These are phyloP conservation scores for Geopemphigus sp. DNA, from an alignment of 1,140 invertebrate genomes.

Conservation along the genomic window DNA sequence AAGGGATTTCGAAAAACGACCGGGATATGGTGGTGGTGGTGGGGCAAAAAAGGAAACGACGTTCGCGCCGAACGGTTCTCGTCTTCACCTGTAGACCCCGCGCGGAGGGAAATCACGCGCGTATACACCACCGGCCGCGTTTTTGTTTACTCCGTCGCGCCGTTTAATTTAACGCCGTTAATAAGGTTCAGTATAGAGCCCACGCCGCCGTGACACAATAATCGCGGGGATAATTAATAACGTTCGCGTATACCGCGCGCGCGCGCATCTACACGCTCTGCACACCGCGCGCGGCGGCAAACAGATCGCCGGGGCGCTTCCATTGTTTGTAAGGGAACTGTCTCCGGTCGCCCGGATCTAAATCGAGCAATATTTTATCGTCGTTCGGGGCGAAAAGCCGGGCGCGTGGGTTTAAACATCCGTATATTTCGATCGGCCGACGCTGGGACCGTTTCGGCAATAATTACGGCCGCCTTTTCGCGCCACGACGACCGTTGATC, in stretches of 20 bases:
- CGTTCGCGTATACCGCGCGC: slow-evolving; percentile 37
- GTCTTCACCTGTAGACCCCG: no score
- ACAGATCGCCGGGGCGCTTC: no score
- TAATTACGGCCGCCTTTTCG: no score
- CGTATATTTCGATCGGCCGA: no score
- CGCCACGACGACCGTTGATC: no score
- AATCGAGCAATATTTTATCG: slow-evolving; percentile 47
- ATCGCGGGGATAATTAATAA: slow-evolving; percentile 42
- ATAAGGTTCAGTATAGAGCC: slow-evolving; percentile 41
- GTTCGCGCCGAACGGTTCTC: not conserved
- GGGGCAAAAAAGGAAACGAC: no score
- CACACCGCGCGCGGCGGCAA: no score
- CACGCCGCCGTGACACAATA: slow-evolving; percentile 20
- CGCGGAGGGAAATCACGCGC: not conserved
- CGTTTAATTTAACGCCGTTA: slow-evolving; percentile 46
- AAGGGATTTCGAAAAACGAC: no score
- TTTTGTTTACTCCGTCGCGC: slow-evolving; percentile 36
- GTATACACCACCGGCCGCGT: no score
- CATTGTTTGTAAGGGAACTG: slow-evolving; percentile 46
- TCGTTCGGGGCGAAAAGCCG: slow-evolving; percentile 39
- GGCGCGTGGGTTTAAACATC: no score
- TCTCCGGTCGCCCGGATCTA: slow-evolving; percentile 39
- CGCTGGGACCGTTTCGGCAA: no score
- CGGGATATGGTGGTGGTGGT: no score
- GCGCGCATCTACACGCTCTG: not conserved